Conservation (phyloP, 1,140 invertebrate genomes). For the Sogatella furcifera region DNA sequence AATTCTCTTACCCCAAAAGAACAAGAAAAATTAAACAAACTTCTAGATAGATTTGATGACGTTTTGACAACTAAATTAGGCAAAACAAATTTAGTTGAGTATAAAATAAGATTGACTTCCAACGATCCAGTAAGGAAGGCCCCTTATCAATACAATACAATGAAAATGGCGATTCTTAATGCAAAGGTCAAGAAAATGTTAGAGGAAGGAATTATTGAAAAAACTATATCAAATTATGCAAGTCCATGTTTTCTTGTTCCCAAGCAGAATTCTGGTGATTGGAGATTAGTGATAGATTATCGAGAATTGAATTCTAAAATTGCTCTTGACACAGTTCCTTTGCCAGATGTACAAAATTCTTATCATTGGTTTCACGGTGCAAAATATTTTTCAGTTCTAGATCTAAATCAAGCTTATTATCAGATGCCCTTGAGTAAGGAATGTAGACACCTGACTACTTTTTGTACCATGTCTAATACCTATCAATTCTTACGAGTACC, state of each 20-base stretch:
- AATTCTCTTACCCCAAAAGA: background rate
- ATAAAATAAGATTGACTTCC: background rate
- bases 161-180: background rate
- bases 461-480: background rate
- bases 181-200: background rate
- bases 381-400: background rate
- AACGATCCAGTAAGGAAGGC: background rate
- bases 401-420: too few relatives aligned
- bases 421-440: too few relatives aligned
- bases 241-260: background rate
- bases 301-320: background rate
- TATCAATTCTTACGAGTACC: background rate
- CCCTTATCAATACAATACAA: conserved; percentile 1
- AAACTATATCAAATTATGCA: background rate
- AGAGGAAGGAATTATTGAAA: background rate
- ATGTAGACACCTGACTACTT: background rate
- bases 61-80: background rate
- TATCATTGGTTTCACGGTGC: background rate
- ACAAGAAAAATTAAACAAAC: background rate
- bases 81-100: background rate
- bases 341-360: background rate
- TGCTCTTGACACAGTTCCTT: background rate
- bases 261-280: background rate
- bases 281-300: background rate
- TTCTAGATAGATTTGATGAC: background rate